A percentile compares a stretch with the other conserved stretches of the same genome.
Evolutionary conservation across 2,888 invertebrate species (phyloP).

Genomic region (Nemotelus pantherinus): DNA sequence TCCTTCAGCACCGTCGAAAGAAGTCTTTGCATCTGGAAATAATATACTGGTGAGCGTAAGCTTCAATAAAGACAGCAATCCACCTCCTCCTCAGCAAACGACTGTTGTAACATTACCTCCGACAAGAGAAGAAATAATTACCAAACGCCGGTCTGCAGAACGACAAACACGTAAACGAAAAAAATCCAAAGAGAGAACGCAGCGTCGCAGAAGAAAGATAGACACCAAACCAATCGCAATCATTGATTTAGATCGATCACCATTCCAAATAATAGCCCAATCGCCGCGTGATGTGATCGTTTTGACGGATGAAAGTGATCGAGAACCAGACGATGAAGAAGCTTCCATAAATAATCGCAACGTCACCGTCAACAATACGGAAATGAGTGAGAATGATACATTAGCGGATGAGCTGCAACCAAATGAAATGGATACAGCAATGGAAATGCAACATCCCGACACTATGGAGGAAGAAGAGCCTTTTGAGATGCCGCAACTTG

Average conservation of each 20-base stretch:
- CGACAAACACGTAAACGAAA: slow-evolving; percentile 57
- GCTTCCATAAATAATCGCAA: slow-evolving; percentile 14
- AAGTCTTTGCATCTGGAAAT: slow-evolving; percentile 92
- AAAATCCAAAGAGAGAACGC: slow-evolving; percentile 52
- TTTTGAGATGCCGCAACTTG: slow-evolving; percentile 65
- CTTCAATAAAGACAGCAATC: slow-evolving; percentile 74
- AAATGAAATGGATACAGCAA: slow-evolving; percentile 41
- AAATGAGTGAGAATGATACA: slow-evolving; percentile 32
- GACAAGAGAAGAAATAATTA: slow-evolving; percentile 60
- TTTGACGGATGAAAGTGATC: slow-evolving; percentile 79
- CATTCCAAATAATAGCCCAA: slow-evolving; percentile 83
- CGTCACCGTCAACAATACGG: slow-evolving; percentile 19
- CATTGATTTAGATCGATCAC: slow-evolving; percentile 85
- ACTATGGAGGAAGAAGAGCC: slow-evolving; percentile 52
- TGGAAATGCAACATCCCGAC: slow-evolving; percentile 55
- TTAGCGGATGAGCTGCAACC: slow-evolving; percentile 25
- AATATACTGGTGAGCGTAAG: slow-evolving; percentile 93
- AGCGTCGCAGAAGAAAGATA: slow-evolving; percentile 68
- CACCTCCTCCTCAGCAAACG: slow-evolving; percentile 60
- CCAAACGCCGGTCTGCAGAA: slow-evolving; percentile 53
- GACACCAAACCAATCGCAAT: slow-evolving; percentile 78
- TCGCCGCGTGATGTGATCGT: slow-evolving; percentile 85
- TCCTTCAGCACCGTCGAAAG: slow-evolving; percentile 76
- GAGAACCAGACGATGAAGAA: slow-evolving; percentile 59
- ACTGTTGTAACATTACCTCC: slow-evolving; percentile 63